phyloP scores from a whole-genome alignment of 2,797 vertebrate species.

The Heterohyrax brucei region DNA sequence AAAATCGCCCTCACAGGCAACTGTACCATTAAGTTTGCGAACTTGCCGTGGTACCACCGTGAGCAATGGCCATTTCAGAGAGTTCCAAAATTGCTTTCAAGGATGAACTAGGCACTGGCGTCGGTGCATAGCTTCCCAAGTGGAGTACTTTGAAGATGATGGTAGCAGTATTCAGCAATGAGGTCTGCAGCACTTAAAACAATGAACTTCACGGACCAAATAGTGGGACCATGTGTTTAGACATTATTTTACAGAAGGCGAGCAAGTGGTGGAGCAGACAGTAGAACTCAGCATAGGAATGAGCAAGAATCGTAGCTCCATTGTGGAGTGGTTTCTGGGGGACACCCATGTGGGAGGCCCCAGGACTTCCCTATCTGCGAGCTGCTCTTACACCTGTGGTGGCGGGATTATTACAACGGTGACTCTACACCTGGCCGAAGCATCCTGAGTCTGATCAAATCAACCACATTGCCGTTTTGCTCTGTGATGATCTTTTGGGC shows the following conservation, averaged over 20 bases:
- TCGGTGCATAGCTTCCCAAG: no score
- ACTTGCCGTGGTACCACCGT: no score
- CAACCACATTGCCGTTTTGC: background rate
- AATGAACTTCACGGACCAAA: no score
- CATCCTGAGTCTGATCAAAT: fast-evolving
- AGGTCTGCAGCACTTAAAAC: no score
- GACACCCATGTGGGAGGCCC: background rate
- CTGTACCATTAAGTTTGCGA: no score
- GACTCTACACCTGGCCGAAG: no score
- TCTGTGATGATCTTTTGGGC: background rate
- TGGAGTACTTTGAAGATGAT: no score
- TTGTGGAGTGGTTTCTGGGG: background rate
- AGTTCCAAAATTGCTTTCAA: no score
- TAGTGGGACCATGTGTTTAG: background rate
- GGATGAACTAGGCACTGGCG: no score
- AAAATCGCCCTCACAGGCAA: no score
- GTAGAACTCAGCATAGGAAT: background rate
- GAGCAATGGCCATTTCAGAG: no score
- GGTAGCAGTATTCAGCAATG: no score
- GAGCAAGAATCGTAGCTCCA: background rate
- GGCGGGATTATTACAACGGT: background rate
- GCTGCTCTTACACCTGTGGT: fast-evolving
- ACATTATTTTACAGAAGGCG: background rate
- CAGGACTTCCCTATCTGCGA: fast-evolving
- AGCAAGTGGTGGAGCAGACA: background rate